phyloP scores from a whole-genome alignment of 2,113 vertebrate genomes.

The Marmota flaviventris region DNA sequence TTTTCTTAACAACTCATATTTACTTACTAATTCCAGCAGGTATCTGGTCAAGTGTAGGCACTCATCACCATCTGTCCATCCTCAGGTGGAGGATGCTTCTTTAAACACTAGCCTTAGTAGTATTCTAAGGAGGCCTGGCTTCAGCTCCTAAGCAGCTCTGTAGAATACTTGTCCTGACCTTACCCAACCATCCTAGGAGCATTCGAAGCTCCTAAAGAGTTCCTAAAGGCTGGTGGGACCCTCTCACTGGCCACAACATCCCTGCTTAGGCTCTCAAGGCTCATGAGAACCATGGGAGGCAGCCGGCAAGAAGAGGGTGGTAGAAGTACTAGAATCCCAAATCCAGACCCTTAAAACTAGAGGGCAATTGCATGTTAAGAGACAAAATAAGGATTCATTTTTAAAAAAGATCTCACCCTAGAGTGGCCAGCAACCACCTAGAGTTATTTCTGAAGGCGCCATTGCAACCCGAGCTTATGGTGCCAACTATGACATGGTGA shows the following conservation, averaged over 20 bases:
- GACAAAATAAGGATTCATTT: background rate
- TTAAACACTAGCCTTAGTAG: rapidly evolving
- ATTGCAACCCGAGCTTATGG: no score
- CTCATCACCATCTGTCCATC: rapidly evolving
- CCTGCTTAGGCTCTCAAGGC: rapidly evolving
- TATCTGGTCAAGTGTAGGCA: rapidly evolving
- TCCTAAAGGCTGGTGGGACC: no score
- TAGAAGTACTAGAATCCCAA: background rate
- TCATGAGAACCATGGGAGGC: rapidly evolving
- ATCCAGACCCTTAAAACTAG: background rate
- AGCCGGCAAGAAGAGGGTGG: background rate
- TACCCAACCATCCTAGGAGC: background rate
- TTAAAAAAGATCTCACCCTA: background rate
- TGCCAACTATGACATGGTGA: background rate
- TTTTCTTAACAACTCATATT: background rate
- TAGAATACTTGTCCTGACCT: background rate
- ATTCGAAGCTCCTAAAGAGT: background rate
- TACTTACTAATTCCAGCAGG: background rate
- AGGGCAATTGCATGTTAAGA: background rate
- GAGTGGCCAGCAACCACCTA: no score
- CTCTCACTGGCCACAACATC: background rate
- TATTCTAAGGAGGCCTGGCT: background rate
- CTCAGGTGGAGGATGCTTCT: rapidly evolving
- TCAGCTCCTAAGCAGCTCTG: background rate
- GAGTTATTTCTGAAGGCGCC: background rate